Conservation (phyloP, 2,888 invertebrate genomes). For the Drymonia ruficornis region DNA sequence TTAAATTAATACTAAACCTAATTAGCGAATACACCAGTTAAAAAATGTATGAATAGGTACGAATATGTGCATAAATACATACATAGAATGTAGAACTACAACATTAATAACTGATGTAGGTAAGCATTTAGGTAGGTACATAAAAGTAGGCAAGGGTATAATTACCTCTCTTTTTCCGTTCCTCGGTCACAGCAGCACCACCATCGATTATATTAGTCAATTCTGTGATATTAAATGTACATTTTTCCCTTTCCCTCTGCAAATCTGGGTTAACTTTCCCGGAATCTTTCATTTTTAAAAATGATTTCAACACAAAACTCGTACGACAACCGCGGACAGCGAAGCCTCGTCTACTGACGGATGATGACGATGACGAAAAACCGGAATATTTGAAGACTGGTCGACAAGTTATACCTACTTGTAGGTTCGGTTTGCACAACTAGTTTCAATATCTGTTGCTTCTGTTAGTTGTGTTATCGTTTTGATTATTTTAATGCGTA, state of each 20-base stretch:
- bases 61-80: too few relatives aligned
- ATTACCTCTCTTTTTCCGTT: slow-evolving; percentile 84
- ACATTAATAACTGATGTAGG: background rate
- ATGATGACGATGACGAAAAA: slow-evolving; percentile 2
- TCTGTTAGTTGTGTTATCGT: background rate
- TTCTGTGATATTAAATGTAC: slow-evolving; percentile 90
- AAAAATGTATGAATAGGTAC: too few relatives aligned
- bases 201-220: slow-evolving; percentile 92
- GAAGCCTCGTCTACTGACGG: slow-evolving; percentile 22
- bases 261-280: slow-evolving; percentile 87
- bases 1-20: too few relatives aligned
- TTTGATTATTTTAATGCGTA: slow-evolving; percentile 1
- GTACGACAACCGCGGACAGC: slow-evolving; percentile 12
- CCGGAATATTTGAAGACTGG: background rate
- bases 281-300: slow-evolving; percentile 47
- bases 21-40: too few relatives aligned
- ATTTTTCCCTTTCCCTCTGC: slow-evolving; percentile 88
- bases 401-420: background rate
- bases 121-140: too few relatives aligned
- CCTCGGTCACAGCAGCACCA: slow-evolving; percentile 88
- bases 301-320: slow-evolving; percentile 7
- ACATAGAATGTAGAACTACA: background rate
- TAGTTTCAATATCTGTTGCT: background rate
- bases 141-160: background rate
- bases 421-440: background rate